A percentile compares a stretch with the other conserved stretches of the same genome.
These are phyloP conservation scores for Slavum lentiscoides DNA, from an alignment of 2,888 invertebrate genomes.

Conservation along the genomic window DNA sequence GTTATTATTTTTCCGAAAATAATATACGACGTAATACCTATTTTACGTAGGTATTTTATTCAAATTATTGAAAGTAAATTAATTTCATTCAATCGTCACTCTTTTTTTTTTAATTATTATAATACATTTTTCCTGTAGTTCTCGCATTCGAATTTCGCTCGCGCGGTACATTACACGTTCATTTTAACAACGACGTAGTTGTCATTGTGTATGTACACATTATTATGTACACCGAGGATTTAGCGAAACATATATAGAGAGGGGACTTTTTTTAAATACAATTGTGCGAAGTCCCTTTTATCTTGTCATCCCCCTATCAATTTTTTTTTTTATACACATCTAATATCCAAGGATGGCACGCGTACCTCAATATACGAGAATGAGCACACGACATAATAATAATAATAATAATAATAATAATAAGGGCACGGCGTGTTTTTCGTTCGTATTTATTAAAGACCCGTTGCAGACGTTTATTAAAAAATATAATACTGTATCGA, in stretches of 20 bases:
- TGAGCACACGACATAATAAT: conserved; percentile 25
- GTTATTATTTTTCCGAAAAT: no score
- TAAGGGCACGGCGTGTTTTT: conserved; percentile 11
- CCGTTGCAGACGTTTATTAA: background rate
- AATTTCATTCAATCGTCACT: no score
- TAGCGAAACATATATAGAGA: conserved; percentile 16
- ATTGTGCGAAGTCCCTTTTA: conserved; percentile 48
- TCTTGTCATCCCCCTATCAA: conserved; percentile 47
- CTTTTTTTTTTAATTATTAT: background rate
- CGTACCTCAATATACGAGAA: conserved; percentile 34
- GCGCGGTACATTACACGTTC: conserved; percentile 25
- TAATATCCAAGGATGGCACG: conserved; percentile 44
- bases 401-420: conserved; percentile 8
- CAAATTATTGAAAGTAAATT: background rate
- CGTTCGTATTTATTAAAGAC: conserved; percentile 11
- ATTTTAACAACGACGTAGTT: conserved; percentile 37
- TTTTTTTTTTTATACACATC: conserved; percentile 20
- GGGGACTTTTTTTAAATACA: conserved; percentile 39
- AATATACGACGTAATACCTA: no score
- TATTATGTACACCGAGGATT: conserved; percentile 26
- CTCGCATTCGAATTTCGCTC: background rate
- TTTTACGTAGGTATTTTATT: background rate
- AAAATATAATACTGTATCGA: conserved; percentile 33
- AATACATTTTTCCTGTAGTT: background rate
- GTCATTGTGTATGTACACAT: conserved; percentile 24